Evolutionary conservation across 2,888 invertebrate species (phyloP).

Genomic region (Oeneis ivallda): DNA sequence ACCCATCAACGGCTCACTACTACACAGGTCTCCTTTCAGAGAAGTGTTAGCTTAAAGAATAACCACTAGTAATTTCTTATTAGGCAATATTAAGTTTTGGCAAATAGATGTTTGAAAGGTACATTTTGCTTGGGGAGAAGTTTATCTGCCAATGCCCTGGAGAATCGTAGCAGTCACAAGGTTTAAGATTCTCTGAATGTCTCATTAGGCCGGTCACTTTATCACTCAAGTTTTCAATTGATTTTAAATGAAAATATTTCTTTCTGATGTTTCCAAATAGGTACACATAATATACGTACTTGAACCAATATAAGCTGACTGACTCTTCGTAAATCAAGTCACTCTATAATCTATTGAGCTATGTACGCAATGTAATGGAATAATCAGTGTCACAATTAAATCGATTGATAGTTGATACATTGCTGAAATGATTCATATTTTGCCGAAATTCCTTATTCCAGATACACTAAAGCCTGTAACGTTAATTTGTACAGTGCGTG

Average conservation of each 20-base stretch:
- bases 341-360: background rate
- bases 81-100: too few relatives aligned
- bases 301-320: background rate
- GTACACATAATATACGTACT: background rate
- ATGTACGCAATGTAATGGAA: background rate
- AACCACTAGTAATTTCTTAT: too few relatives aligned
- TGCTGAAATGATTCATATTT: background rate
- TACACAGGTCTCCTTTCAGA: too few relatives aligned
- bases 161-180: too few relatives aligned
- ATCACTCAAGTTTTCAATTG: background rate
- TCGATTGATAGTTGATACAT: background rate
- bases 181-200: too few relatives aligned
- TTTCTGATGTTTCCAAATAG: background rate
- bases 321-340: constrained; percentile 2
- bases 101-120: too few relatives aligned
- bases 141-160: too few relatives aligned
- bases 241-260: background rate
- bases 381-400: constrained; percentile 4
- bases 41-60: too few relatives aligned
- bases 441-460: background rate
- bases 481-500: background rate
- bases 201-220: too few relatives aligned
- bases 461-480: background rate
- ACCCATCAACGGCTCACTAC: too few relatives aligned
- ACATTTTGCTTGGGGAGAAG: too few relatives aligned